Percentiles rank a stretch among this genome's conserved stretches.
Conservation (phyloP, 2,888 invertebrate species). For the Tillus elongatus region DNA sequence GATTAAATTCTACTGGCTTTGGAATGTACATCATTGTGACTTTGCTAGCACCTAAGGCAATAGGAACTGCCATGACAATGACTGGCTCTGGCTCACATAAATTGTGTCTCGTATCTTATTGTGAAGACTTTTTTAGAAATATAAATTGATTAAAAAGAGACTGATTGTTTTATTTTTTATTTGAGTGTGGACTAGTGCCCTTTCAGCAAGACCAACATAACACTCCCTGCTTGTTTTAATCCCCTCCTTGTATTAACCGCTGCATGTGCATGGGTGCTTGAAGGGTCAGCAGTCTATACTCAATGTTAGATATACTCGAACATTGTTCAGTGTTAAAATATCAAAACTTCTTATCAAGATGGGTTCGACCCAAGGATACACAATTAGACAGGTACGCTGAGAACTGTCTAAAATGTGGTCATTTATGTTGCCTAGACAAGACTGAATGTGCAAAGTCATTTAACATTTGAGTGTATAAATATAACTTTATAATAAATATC, state of each 20-base stretch:
- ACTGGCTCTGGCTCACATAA: constrained; percentile 41
- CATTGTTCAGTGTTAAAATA: too few relatives aligned
- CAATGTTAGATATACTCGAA: too few relatives aligned
- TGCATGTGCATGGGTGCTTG: constrained; percentile 32
- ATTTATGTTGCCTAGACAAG: too few relatives aligned
- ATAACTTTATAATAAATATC: too few relatives aligned
- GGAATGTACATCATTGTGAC: constrained; percentile 29
- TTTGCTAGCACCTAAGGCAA: constrained; percentile 34
- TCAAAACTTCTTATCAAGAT: too few relatives aligned
- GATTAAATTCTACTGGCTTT: constrained; percentile 12
- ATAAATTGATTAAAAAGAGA: constrained; percentile 36
- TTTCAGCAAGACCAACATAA: constrained; percentile 37
- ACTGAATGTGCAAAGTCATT: too few relatives aligned
- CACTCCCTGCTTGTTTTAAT: constrained; percentile 14
- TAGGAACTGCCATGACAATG: constrained; percentile 33
- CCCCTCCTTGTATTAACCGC: constrained; percentile 6
- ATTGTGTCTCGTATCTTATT: constrained; percentile 39
- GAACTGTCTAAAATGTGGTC: too few relatives aligned
- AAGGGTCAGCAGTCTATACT: constrained; percentile 26
- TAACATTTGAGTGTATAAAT: too few relatives aligned
- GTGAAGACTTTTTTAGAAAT: constrained; percentile 42
- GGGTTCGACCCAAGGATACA: too few relatives aligned
- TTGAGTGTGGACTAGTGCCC: constrained; percentile 34
- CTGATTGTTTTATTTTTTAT: constrained; percentile 18
- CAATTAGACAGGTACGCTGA: too few relatives aligned